Evolutionary conservation across 1,140 invertebrate species (phyloP).

Genomic region (Sarcophaga bullata): DNA sequence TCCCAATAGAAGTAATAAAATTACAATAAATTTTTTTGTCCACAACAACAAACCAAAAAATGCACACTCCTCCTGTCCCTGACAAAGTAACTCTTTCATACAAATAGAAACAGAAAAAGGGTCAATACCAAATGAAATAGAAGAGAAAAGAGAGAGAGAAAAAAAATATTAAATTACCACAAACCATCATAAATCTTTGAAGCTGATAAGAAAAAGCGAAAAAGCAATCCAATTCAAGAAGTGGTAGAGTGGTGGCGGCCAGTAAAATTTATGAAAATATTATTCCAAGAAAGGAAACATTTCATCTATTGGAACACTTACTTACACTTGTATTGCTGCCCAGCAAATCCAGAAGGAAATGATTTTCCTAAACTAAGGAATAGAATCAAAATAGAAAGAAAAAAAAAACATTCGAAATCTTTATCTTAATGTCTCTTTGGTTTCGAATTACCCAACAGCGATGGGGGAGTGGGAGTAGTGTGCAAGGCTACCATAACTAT

Average conservation of each 20-base stretch:
- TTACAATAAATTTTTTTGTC: background rate
- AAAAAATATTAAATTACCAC: slow-evolving; percentile 34
- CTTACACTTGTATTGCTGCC: no score
- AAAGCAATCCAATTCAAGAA: slow-evolving; percentile 1
- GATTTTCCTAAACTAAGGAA: no score
- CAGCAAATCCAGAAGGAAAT: no score
- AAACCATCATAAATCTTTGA: slow-evolving; percentile 32
- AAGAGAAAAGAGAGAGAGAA: background rate
- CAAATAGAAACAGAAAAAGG: background rate
- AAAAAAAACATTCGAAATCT: slow-evolving; percentile 8
- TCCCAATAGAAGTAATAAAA: slow-evolving; percentile 19
- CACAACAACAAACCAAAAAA: background rate
- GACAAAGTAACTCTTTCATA: background rate
- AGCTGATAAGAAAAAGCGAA: background rate
- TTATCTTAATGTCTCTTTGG: slow-evolving; percentile 27
- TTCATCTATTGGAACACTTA: background rate
- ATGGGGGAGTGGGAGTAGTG: no score
- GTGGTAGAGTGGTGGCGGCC: background rate
- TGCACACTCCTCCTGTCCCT: background rate
- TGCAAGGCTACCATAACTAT: background rate
- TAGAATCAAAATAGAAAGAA: background rate
- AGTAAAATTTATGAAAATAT: slow-evolving; percentile 30
- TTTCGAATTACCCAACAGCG: background rate
- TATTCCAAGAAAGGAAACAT: background rate
- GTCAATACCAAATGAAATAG: background rate